Percentiles rank a stretch among this genome's conserved stretches.
Evolutionary conservation across 2,113 vertebrate species (phyloP).

Genomic region (Ursus arctos): DNA sequence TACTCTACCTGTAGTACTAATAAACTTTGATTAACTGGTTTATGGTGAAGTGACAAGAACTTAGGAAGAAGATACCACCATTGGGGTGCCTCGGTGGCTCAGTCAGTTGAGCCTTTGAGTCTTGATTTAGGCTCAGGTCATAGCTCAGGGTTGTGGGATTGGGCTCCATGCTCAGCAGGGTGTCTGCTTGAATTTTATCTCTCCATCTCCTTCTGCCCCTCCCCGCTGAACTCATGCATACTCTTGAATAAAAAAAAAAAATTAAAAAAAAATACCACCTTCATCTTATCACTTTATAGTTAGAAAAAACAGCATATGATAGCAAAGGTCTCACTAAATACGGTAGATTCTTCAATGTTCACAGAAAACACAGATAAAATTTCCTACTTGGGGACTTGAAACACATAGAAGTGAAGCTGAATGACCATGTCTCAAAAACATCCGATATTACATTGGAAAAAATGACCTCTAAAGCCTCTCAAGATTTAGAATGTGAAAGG

Average conservation of each 20-base stretch:
- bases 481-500: constrained; percentile 14
- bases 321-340: constrained; percentile 17
- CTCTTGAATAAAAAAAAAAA: neutral
- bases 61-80: neutral
- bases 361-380: neutral
- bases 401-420: neutral
- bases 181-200: neutral
- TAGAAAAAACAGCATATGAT: neutral
- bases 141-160: neutral
- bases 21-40: neutral
- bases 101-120: neutral
- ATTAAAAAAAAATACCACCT: neutral
- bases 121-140: neutral
- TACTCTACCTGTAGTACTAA: neutral
- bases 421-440: neutral
- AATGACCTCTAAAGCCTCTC: neutral
- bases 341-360: neutral
- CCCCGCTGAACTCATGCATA: neutral
- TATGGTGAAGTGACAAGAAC: neutral
- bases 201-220: neutral
- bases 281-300: neutral
- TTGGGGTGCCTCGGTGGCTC: neutral
- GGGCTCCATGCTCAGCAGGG: neutral
- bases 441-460: neutral
- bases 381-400: neutral